These are phyloP conservation scores for Zoanthus sociatus DNA, from an alignment of 92 coral and sea anemone genomes.

Conservation along the genomic window DNA sequence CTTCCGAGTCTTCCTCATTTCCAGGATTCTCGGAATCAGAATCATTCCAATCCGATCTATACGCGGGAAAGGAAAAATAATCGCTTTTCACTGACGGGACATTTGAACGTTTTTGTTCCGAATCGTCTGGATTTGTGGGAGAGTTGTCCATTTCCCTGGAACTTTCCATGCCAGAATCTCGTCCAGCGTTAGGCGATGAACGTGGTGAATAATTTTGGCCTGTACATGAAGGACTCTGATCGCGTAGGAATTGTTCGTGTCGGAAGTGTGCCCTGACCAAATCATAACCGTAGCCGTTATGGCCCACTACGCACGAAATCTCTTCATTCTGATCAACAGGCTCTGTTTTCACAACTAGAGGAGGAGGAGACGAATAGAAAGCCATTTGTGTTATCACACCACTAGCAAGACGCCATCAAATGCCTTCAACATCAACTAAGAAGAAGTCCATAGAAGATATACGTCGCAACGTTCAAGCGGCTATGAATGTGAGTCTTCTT, in stretches of 20 bases:
- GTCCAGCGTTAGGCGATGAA: constrained; percentile 24
- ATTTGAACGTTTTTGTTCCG: constrained; percentile 18
- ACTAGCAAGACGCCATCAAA: neutral
- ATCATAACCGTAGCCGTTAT: constrained; percentile 24
- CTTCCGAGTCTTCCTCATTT: constrained; percentile 53
- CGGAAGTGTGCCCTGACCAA: constrained; percentile 24
- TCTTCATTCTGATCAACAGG: constrained; percentile 45
- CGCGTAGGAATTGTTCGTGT: constrained; percentile 28
- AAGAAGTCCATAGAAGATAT: neutral
- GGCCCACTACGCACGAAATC: constrained; percentile 45
- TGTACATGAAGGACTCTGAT: neutral
- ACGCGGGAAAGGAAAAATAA: constrained; percentile 97
- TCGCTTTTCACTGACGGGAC: constrained; percentile 66
- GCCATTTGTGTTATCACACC: constrained; percentile 2
- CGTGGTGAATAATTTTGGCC: constrained; percentile 5
- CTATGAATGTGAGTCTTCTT: neutral
- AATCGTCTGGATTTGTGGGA: constrained; percentile 33
- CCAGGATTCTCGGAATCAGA: constrained; percentile 47
- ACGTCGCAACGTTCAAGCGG: neutral
- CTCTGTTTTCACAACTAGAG: constrained; percentile 63
- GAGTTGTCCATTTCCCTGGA: constrained; percentile 46
- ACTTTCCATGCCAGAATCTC: constrained; percentile 33
- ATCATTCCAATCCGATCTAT: constrained; percentile 76
- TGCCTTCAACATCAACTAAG: neutral
- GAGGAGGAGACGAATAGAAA: constrained; percentile 40